phyloP scores from a whole-genome alignment of 1,140 invertebrate genomes.

The Mamestra configurata region DNA sequence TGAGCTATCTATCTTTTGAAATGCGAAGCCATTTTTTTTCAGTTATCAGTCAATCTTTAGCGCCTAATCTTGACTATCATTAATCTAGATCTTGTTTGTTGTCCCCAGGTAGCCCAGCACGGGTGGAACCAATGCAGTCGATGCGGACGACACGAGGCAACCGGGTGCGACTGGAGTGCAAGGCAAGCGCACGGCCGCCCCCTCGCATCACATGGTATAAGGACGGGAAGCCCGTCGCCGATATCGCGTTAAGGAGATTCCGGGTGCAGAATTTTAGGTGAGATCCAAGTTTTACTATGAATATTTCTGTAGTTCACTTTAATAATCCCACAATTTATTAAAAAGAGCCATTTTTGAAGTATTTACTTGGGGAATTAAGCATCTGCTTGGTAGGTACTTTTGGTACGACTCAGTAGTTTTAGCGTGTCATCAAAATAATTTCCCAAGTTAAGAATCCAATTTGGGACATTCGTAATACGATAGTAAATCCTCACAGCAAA shows the following conservation, averaged over 20 bases:
- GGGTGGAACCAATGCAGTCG: conserved; percentile 78
- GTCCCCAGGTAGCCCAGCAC: conserved; percentile 75
- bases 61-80: conserved; percentile 4
- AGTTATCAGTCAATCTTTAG: too few species aligned
- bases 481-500: background rate
- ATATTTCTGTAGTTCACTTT: background rate
- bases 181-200: conserved; percentile 90
- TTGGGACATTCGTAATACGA: background rate
- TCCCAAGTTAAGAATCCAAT: background rate
- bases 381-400: background rate
- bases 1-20: too few species aligned
- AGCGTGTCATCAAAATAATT: background rate
- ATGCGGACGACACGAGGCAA: conserved; percentile 84
- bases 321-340: background rate
- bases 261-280: conserved; percentile 86
- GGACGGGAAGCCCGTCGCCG: conserved; percentile 90
- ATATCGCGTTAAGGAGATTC: conserved; percentile 87
- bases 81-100: too few species aligned
- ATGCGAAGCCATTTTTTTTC: too few species aligned
- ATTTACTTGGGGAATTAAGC: background rate
- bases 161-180: conserved; percentile 91
- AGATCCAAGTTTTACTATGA: conserved; percentile 20
- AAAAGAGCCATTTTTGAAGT: too few species aligned
- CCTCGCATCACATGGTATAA: conserved; percentile 92
- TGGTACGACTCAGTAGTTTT: too few species aligned